Evolutionary conservation across 2,888 invertebrate genomes (phyloP).

Genomic region (Himalopsyche kuldschensis): DNA sequence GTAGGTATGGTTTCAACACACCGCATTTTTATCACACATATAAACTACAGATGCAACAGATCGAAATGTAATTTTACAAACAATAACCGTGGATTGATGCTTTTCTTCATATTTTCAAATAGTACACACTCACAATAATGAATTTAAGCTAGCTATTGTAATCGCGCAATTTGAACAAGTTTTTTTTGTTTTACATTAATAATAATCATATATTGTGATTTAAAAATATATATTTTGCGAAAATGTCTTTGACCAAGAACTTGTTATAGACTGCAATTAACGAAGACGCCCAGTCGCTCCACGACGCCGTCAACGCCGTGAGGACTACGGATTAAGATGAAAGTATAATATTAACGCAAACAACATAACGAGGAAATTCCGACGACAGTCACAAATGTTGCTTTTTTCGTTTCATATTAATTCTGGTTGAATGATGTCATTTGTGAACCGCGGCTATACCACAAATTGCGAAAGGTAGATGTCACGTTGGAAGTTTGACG

Average conservation of each 20-base stretch:
- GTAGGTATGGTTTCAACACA: too few species aligned
- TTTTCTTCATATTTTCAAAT: too few species aligned
- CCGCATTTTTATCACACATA: too few species aligned
- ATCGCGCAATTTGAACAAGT: too few species aligned
- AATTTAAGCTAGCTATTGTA: too few species aligned
- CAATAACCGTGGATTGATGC: too few species aligned
- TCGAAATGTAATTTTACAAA: too few species aligned
- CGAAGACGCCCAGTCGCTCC: background rate
- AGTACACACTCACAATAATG: too few species aligned
- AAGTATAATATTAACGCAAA: slow-evolving; percentile 19
- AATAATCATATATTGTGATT: background rate
- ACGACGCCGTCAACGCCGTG: slow-evolving; percentile 14
- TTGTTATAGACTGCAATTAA: background rate
- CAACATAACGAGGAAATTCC: slow-evolving; percentile 27
- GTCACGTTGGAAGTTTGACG: background rate
- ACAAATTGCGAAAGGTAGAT: background rate
- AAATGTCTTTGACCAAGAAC: background rate
- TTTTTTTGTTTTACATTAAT: too few species aligned
- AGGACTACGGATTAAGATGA: slow-evolving; percentile 21
- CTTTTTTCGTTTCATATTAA: slow-evolving; percentile 26
- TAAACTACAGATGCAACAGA: too few species aligned
- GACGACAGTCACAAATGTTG: slow-evolving; percentile 24
- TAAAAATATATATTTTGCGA: background rate
- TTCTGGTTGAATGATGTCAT: slow-evolving; percentile 25
- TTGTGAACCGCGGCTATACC: background rate